Evolutionary conservation across 2,113 vertebrate species (phyloP).

Genomic region (Hucho hucho): DNA sequence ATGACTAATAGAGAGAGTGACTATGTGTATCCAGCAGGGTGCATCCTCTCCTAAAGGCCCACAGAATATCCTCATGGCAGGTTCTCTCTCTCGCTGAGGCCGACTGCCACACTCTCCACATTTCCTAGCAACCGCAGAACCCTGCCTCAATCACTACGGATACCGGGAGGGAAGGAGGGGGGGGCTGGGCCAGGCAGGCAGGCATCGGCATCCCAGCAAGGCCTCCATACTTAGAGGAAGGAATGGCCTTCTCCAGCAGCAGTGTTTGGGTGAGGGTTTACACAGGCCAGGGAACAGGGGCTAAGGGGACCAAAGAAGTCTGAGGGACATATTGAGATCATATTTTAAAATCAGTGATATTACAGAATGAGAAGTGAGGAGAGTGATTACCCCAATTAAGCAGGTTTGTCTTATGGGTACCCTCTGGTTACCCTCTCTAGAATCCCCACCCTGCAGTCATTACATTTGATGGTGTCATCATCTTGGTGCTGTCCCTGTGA

Average conservation of each 20-base stretch:
- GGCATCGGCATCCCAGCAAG: slow-evolving; percentile 6
- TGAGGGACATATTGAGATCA: slow-evolving; percentile 43
- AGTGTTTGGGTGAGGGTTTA: slow-evolving; percentile 27
- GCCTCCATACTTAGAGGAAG: slow-evolving; percentile 2
- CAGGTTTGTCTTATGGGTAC: slow-evolving; percentile 47
- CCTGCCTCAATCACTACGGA: slow-evolving; percentile 73
- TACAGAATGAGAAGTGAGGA: slow-evolving; percentile 38
- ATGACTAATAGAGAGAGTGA: not conserved
- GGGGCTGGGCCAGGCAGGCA: slow-evolving; percentile 8
- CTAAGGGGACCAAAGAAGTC: slow-evolving; percentile 22
- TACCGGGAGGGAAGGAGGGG: slow-evolving; percentile 59
- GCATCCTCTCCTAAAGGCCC: slow-evolving; percentile 45
- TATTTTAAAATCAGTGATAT: slow-evolving; percentile 49
- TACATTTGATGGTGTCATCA: slow-evolving; percentile 56
- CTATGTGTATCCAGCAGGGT: slow-evolving; percentile 49
- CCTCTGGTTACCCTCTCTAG: slow-evolving; percentile 16
- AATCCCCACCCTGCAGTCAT: slow-evolving; percentile 13
- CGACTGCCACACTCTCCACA: slow-evolving; percentile 55
- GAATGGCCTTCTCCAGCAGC: no score
- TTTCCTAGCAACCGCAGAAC: slow-evolving; percentile 71
- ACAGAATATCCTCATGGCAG: slow-evolving; percentile 6
- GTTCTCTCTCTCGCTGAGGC: slow-evolving; percentile 37
- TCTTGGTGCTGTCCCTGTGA: slow-evolving; percentile 53
- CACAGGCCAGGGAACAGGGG: slow-evolving; percentile 7
- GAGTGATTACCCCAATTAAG: slow-evolving; percentile 50